phyloP scores from a whole-genome alignment of 2,113 vertebrate species.

The Alouatta palliata region DNA sequence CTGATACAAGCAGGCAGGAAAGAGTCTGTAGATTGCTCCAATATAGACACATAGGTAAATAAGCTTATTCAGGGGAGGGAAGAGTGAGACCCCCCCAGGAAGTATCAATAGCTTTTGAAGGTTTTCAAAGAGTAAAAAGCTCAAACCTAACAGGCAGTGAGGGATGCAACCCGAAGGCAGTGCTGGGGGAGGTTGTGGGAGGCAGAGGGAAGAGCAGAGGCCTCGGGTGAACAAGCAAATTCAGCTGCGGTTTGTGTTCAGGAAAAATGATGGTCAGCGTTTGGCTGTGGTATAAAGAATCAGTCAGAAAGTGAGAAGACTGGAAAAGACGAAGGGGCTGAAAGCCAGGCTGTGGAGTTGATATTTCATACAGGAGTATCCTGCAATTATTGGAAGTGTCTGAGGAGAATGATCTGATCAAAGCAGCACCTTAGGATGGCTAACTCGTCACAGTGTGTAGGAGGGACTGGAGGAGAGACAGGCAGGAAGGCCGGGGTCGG shows the following conservation, averaged over 20 bases:
- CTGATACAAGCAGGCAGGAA: neutral
- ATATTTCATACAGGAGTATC: accelerated
- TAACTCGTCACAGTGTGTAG: accelerated
- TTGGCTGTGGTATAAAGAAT: neutral
- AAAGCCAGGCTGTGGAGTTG: neutral
- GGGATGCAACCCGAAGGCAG: no score
- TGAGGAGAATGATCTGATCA: neutral
- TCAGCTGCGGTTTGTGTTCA: accelerated
- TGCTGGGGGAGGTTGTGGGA: accelerated
- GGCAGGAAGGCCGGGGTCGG: no score
- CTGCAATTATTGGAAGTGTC: accelerated
- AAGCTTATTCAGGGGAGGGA: neutral
- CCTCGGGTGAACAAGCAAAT: neutral
- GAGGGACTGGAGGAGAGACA: neutral
- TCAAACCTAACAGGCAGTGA: neutral
- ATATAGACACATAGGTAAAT: neutral
- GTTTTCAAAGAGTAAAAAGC: neutral
- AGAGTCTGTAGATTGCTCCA: neutral
- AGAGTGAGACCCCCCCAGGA: accelerated
- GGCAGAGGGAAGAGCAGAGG: neutral
- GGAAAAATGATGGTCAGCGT: accelerated
- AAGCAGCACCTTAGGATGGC: neutral
- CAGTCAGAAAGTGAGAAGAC: neutral
- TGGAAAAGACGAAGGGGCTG: no score
- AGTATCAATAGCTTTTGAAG: neutral